phyloP scores from a whole-genome alignment of 2,797 vertebrate genomes.

The Centropyge bicolor region DNA sequence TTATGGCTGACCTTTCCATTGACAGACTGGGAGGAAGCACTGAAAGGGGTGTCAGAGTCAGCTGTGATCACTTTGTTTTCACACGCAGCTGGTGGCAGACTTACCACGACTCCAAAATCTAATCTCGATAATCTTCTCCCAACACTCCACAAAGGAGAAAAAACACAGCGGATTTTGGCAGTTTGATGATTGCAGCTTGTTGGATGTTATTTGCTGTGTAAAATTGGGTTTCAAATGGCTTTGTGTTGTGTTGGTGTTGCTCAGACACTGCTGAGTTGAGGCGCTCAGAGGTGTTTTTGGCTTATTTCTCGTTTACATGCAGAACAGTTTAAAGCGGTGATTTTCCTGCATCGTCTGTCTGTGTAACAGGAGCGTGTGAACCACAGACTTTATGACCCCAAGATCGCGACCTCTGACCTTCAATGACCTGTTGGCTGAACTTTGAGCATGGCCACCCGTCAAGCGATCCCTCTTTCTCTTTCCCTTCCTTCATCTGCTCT shows the following conservation, averaged over 20 bases:
- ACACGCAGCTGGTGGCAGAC: slow-evolving; percentile 48
- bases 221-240: background rate
- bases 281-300: background rate
- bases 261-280: slow-evolving; percentile 18
- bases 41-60: slow-evolving; percentile 24
- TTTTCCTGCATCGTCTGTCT: slow-evolving; percentile 30
- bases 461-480: slow-evolving; percentile 34
- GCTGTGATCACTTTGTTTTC: slow-evolving; percentile 54
- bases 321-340: slow-evolving; percentile 4
- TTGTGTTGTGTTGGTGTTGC: slow-evolving; percentile 28
- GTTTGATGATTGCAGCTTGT: slow-evolving; percentile 30
- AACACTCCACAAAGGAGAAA: background rate
- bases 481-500: slow-evolving; percentile 34
- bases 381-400: slow-evolving; percentile 51
- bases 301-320: background rate
- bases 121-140: slow-evolving; percentile 60
- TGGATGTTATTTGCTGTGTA: slow-evolving; percentile 24
- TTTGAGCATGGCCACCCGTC: slow-evolving; percentile 55
- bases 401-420: slow-evolving; percentile 59
- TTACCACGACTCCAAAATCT: slow-evolving; percentile 49
- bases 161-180: slow-evolving; percentile 25
- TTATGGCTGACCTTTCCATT: slow-evolving; percentile 49
- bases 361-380: slow-evolving; percentile 70
- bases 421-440: slow-evolving; percentile 35
- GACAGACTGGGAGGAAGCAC: slow-evolving; percentile 22